Evolutionary conservation across 2,888 invertebrate species (phyloP).

Genomic region (Macaria notata): DNA sequence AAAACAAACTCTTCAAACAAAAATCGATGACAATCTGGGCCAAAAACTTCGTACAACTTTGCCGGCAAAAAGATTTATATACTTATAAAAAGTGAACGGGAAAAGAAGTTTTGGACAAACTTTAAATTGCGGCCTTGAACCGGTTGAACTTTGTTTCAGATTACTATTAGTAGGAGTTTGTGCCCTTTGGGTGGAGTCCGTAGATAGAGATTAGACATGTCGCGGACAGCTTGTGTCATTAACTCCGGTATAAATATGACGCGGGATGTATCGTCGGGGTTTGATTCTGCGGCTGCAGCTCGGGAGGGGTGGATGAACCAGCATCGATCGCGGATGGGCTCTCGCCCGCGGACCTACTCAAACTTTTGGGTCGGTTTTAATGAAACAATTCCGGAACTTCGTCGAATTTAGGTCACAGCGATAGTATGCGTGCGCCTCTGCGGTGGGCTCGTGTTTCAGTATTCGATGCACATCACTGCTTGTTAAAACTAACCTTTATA

Average conservation of each 20-base stretch:
- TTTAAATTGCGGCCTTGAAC: conserved; percentile 84
- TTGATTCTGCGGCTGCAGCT: conserved; percentile 48
- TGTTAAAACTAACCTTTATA: background rate
- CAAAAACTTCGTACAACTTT: conserved; percentile 79
- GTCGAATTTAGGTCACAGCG: conserved; percentile 70
- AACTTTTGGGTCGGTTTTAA: conserved; percentile 74
- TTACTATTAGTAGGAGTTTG: conserved; percentile 80
- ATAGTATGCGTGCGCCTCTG: conserved; percentile 51
- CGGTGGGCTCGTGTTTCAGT: conserved; percentile 25
- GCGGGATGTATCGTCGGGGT: conserved; percentile 49
- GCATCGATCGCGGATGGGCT: conserved; percentile 62
- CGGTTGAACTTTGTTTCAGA: conserved; percentile 77
- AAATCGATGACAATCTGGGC: conserved; percentile 84
- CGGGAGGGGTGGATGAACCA: conserved; percentile 64
- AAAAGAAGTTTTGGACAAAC: conserved; percentile 81
- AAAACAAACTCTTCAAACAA: conserved; percentile 83
- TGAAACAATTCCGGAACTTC: conserved; percentile 71
- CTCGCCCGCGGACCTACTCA: conserved; percentile 56
- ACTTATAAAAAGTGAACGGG: conserved; percentile 81
- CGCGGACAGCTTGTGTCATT: conserved; percentile 56
- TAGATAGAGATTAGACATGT: conserved; percentile 46
- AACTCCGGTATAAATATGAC: conserved; percentile 53
- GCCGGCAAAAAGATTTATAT: conserved; percentile 82
- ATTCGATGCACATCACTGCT: conserved; percentile 13
- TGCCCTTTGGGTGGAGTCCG: conserved; percentile 54